Evolutionary conservation across 2,888 invertebrate genomes (phyloP), one percentile per base, ranked within the genome.

Genomic region (Drosophila siamana): DNA sequence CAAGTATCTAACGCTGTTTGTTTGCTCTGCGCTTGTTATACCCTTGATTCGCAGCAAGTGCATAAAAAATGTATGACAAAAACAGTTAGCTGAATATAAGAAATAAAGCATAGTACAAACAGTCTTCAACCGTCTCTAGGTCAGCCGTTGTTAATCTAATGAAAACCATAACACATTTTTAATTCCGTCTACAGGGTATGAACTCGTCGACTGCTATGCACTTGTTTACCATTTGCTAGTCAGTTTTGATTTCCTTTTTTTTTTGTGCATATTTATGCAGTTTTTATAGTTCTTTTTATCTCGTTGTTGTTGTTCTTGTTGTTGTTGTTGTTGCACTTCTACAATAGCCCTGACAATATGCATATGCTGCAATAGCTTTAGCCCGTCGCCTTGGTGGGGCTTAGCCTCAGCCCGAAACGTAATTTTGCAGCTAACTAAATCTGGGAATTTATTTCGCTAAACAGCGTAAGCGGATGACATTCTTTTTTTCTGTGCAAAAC

Each of bases 1-100:
- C 19, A 19, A 19, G 52, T 69, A 47, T 68, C 50, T 62, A 55
- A 55, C 46, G 64, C 55, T 55, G 30, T 69, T 54, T 74, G 63
- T 70, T 61, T 67, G 28, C 24, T 40, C 44, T 48, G 51, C 41
- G 51, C 22, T 50, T 50, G 26, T 26, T 13, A 19, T 22, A 46
- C 52, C 22, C 44, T 40, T 5, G 11, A 16, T 15, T 13, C 5
- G 19, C 7, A 13, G 7, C 8, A 13, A 22, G 9, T 47, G 6
- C 16, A 8, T 0, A 2, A 15, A 8, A n/a, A 9, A 8, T 4
- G 13, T 38, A 1, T 28, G 8, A 19, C 5, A 24, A 4, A 15
- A 24, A 22, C 8, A 22, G 9, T 4, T 24, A 24, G n/a, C n/a
- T n/a, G n/a, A n/a, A n/a, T n/a, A n/a, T n/a, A n/a, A n/a, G n/a